phyloP scores from a whole-genome alignment of 64 coral and sea anemone species.

The Catalaphyllia jardinei region DNA sequence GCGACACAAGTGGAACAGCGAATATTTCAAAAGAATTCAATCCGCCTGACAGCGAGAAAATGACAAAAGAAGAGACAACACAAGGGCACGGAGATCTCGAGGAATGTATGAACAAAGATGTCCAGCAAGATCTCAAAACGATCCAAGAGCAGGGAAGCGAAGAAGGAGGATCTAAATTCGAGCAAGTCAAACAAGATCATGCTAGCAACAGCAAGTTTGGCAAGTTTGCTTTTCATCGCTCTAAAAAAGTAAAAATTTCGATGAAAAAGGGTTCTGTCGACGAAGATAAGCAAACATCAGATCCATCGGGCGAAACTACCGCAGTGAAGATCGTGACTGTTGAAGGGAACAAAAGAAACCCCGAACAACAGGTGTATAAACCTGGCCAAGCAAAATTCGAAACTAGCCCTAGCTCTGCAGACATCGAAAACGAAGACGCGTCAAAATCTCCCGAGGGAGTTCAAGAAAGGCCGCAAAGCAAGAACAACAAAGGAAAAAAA shows the following conservation, averaged over 20 bases:
- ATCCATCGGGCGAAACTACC: not conserved
- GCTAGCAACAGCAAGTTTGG: not conserved
- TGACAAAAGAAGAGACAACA: not conserved
- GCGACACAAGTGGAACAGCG: not conserved
- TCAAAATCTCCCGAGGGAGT: conserved; percentile 5
- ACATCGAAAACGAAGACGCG: not conserved
- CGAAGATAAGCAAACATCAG: not conserved
- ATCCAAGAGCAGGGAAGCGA: not conserved
- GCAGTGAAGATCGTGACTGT: not conserved
- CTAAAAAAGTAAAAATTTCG: conserved; percentile 8
- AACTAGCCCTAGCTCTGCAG: not conserved
- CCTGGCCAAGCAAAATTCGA: conserved; percentile 9
- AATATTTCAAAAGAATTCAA: not conserved
- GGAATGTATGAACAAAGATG: not conserved
- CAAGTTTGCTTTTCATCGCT: not conserved
- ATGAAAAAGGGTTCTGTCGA: not conserved
- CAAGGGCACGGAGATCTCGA: not conserved
- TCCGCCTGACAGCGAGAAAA: not conserved
- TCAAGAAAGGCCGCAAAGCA: not conserved
- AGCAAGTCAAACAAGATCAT: not conserved
- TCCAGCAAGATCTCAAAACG: not conserved
- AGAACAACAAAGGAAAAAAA: conserved; percentile 30
- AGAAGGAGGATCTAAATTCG: not conserved
- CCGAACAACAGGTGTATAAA: not conserved
- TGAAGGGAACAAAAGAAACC: not conserved